These are phyloP conservation scores for Drymonia ruficornis DNA, from an alignment of 2,888 invertebrate species.

Conservation along the genomic window DNA sequence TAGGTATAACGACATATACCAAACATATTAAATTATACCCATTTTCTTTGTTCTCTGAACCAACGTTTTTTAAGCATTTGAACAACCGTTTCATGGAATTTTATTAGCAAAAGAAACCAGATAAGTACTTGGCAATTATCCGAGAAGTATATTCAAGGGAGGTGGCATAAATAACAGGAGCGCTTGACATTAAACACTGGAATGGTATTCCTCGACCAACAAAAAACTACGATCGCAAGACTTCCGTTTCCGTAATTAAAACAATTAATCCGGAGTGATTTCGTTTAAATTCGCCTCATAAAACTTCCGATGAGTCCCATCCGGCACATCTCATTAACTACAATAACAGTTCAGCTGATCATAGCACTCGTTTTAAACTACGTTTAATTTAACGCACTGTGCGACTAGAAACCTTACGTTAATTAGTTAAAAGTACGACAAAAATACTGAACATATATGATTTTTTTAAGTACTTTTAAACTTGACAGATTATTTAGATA, in stretches of 20 bases:
- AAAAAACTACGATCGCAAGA: constrained; percentile 55
- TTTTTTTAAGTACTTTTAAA: too few species aligned
- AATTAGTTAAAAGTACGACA: too few species aligned
- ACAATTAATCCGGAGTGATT: constrained; percentile 76
- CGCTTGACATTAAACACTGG: constrained; percentile 61
- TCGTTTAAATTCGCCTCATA: constrained; percentile 71
- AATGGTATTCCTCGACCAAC: constrained; percentile 56
- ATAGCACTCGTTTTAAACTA: neutral
- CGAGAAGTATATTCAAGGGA: constrained; percentile 28
- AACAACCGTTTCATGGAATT: neutral
- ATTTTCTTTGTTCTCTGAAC: neutral
- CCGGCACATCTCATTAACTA: constrained; percentile 39
- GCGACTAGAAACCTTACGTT: too few species aligned
- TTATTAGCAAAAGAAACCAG: constrained; percentile 2
- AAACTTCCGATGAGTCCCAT: constrained; percentile 67
- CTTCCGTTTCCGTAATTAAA: constrained; percentile 82
- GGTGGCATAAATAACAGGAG: constrained; percentile 43
- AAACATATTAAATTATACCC: constrained; percentile 11
- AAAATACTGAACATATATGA: too few species aligned
- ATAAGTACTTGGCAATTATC: constrained; percentile 33
- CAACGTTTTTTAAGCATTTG: neutral
- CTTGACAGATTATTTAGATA: too few species aligned
- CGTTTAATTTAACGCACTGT: neutral
- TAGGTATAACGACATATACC: too few species aligned
- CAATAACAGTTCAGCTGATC: neutral